Evolutionary conservation across 2,797 vertebrate genomes (phyloP).

Genomic region (Galagoides demidoff): DNA sequence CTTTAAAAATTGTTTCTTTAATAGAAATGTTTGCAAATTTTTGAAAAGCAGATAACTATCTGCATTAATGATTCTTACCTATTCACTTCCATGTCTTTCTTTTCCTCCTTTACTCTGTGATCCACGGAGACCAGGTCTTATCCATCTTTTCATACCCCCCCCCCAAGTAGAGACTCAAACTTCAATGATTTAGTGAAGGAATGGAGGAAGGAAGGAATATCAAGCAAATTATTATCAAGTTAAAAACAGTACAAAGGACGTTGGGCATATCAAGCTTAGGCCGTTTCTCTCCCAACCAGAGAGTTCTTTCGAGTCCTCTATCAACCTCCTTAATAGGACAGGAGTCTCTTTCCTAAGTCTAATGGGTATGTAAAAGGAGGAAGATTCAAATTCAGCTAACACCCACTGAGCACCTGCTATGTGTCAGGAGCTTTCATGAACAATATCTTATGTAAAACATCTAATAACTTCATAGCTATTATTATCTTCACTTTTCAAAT

Average conservation of each 20-base stretch:
- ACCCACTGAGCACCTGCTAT: background rate
- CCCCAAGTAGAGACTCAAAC: background rate
- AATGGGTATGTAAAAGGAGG: background rate
- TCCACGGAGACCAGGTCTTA: background rate
- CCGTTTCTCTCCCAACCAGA: slow-evolving; percentile 14
- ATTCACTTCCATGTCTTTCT: background rate
- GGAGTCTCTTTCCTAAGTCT: background rate
- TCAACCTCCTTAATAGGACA: background rate
- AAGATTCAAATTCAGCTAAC: slow-evolving; percentile 17
- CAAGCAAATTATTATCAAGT: background rate
- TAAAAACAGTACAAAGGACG: background rate
- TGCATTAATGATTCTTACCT: background rate
- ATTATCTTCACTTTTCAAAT: slow-evolving; percentile 35
- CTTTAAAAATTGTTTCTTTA: background rate
- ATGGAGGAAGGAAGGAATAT: background rate
- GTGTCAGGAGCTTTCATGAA: background rate
- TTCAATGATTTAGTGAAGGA: background rate
- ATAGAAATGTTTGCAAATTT: slow-evolving; percentile 1
- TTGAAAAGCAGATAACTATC: background rate
- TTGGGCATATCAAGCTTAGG: background rate
- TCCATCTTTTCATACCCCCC: background rate
- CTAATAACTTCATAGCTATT: background rate
- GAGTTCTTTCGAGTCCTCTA: background rate
- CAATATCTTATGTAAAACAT: slow-evolving; percentile 3
- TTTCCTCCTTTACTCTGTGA: background rate